Base-by-base conservation (phyloP, 2,113 vertebrate genomes). In the Calidris pygmaea region DNA sequence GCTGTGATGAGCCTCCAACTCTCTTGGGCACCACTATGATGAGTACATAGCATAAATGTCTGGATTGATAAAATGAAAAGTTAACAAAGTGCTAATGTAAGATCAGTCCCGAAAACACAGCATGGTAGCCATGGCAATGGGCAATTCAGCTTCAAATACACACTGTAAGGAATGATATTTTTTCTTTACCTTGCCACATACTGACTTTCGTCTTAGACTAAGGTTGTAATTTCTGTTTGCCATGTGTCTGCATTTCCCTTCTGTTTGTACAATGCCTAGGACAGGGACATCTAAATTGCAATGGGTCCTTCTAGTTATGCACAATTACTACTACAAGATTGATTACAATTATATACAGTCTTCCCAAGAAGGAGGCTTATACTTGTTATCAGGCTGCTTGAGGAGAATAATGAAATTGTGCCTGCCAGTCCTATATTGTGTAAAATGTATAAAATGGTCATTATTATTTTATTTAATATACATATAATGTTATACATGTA, bases 401-500 rank as follows among this genome's bases (percentile, higher is more conserved):
- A 84, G 52, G 30, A 81, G 27, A 86, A 52, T 45, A 82, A 89
- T 78, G 58, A 72, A 82, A 70, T 79, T 53, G 22, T 3, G 9
- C n/a, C 41, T 89, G 60, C 43, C 27, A 2, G 55, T 90, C n/a
- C 47, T 84, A 21, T 24, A 43, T 34, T 39, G 56, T 50, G 15
- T 45, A n/a, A 84, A 88, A 77, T 74, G 18, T 39, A 60, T 50
- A 78, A 81, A 89, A 68, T 39, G 26, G 6, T 35, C 56, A 43
- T 72, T 93, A 68, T 87, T 92, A 93, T 95, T 47, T 78, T 81
- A 90, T 78, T 91, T 87, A 81, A 90, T 67, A 71, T 39, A 55
- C 20, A 23, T 34, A 10, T 32, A 70, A 71, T 45, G 12, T 63
- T 77, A 84, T 14, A 59, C 6, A 10, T 9, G 14, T 70, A 72